phyloP scores from a whole-genome alignment of 2,797 vertebrate genomes.

The Sebastes hubbsi region DNA sequence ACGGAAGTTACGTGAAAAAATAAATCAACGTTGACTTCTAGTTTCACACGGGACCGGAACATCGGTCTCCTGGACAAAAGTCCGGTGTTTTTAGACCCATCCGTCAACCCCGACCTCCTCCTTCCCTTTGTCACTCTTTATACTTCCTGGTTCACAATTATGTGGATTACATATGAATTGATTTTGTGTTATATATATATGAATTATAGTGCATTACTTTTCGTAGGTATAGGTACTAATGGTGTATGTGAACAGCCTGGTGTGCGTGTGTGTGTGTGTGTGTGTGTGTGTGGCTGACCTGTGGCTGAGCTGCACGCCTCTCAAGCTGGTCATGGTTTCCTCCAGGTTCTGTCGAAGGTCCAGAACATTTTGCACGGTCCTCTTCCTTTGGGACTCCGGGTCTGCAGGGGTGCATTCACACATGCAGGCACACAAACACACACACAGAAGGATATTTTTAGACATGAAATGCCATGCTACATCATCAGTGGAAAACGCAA shows the following conservation, averaged over 20 bases:
- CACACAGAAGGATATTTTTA: conserved; percentile 20
- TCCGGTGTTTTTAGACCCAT: too few species aligned
- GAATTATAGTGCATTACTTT: too few species aligned
- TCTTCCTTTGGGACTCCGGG: conserved; percentile 95
- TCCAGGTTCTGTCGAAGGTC: conserved; percentile 97
- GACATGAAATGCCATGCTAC: neutral
- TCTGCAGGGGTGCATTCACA: conserved; percentile 75
- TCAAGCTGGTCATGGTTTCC: conserved; percentile 96
- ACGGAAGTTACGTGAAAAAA: too few species aligned
- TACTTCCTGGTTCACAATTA: too few species aligned
- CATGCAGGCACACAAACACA: neutral
- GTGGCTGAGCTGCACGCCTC: conserved; percentile 93
- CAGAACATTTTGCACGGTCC: conserved; percentile 96
- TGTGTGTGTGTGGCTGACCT: conserved; percentile 81
- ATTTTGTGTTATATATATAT: too few species aligned
- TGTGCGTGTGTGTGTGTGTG: conserved; percentile 6
- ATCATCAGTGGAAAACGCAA: neutral
- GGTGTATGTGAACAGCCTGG: neutral
- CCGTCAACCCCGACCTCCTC: too few species aligned
- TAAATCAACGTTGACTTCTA: too few species aligned
- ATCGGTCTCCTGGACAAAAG: fast-evolving
- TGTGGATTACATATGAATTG: too few species aligned
- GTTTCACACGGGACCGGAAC: too few species aligned
- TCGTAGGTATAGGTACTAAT: too few species aligned
- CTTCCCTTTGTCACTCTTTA: too few species aligned